Conservation (phyloP, 2,113 vertebrate species). For the Atlantisia rogersi region DNA sequence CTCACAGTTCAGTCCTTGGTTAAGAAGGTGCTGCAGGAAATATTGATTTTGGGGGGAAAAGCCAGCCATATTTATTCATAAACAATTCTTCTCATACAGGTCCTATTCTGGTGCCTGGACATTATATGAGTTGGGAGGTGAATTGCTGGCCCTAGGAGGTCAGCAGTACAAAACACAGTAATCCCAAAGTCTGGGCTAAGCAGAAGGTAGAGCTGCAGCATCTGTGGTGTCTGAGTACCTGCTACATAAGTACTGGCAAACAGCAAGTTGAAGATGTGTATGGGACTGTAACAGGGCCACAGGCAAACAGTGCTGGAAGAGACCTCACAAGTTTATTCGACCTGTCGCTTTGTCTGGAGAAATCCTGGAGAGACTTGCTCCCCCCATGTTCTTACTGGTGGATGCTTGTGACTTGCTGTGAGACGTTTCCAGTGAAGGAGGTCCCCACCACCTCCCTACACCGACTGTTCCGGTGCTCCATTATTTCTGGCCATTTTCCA, state of each 20-base stretch:
- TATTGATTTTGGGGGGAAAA: not conserved
- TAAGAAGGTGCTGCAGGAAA: not conserved
- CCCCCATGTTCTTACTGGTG: not conserved
- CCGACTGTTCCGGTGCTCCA: not conserved
- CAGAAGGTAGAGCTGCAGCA: not conserved
- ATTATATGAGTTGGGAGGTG: not conserved
- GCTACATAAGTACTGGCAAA: not conserved
- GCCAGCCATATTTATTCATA: fast-evolving
- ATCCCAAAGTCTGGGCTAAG: not conserved
- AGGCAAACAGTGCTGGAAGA: not conserved
- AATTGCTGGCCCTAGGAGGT: not conserved
- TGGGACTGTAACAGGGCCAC: not conserved
- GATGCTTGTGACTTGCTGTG: not conserved
- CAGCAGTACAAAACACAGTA: not conserved
- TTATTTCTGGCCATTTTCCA: not conserved
- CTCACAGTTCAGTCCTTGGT: not conserved
- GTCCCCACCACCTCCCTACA: not conserved
- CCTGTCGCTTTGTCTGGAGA: not conserved
- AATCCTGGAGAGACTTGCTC: not conserved
- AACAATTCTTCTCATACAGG: not conserved
- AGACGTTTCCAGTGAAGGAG: not conserved
- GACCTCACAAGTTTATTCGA: fast-evolving
- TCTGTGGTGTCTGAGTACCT: not conserved
- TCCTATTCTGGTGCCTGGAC: not conserved
- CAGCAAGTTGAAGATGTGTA: not conserved